Base-by-base conservation (phyloP, 2,888 invertebrate genomes). In the Stictocephala bisonia region DNA sequence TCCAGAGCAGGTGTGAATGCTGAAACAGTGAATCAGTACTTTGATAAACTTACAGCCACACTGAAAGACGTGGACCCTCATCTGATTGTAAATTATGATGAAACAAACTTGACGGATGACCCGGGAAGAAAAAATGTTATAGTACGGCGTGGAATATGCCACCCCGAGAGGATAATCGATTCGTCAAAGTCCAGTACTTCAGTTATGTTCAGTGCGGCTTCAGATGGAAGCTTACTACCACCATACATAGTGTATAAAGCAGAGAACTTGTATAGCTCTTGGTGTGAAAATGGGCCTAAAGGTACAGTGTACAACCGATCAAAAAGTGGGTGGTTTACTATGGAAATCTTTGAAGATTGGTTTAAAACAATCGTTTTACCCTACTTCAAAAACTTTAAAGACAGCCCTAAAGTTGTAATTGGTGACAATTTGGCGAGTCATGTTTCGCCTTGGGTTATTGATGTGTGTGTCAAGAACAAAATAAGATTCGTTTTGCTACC, bases 241-340 rank as follows among this genome's bases (percentile, higher is more conserved):
- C 80, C 80, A 9, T 82, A 82, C 75, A 78, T 82, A 13, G 79
- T 80, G 9, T 82, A 82, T 71, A 83, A 82, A 75, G 76, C 80
- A 9, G 78, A 79, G 72, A 53, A 80, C 51, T 35, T 83, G n/a
- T 81, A 78, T 74, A 71, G 77, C 9, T 77, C 79, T n/a, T 84
- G 84, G 83, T 80, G 77, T 15, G 80, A 80, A 76, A 80, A 80
- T 71, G 83, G 84, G 11, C 83, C 82, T 3, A 60, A 68, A 60
- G 75, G 80, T 73, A 72, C 78, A 69, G 67, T 80, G 7, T 84
- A 83, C 71, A 83, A 82, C 73, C 70, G 81, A 22, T 79, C 80
- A 1, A 79, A 79, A 64, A 80, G 77, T 75, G 82, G 81, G 0
- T 83, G 82, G 82, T 81, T 82, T 74, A 81, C 82, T 41, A 18